A percentile compares a stretch with the other conserved stretches of the same genome.
phyloP scores from a whole-genome alignment of 2,113 vertebrate species.

The Chrysemys picta region DNA sequence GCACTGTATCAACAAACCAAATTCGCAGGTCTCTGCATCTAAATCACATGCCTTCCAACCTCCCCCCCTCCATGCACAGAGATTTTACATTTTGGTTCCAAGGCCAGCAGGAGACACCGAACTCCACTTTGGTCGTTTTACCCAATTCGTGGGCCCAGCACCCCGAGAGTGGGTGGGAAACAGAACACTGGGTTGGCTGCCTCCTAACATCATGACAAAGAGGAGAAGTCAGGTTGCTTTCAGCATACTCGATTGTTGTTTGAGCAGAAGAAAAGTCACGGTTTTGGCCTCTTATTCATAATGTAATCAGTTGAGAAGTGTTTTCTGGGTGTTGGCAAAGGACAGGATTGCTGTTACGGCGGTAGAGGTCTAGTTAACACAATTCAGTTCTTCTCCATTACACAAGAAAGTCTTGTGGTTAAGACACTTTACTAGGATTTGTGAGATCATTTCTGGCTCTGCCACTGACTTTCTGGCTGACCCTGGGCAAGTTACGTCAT shows the following conservation, averaged over 20 bases:
- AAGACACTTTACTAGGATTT: neutral
- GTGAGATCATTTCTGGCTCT: neutral
- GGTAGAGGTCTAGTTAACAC: neutral
- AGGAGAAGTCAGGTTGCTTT: neutral
- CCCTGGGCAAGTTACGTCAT: neutral
- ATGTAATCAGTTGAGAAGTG: neutral
- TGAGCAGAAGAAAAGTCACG: neutral
- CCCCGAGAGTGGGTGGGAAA: neutral
- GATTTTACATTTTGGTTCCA: neutral
- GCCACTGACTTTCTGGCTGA: neutral
- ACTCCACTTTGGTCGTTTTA: neutral
- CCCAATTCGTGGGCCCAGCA: no score
- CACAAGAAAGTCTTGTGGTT: neutral
- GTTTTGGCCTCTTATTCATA: neutral
- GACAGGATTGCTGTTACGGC: neutral
- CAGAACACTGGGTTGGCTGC: neutral
- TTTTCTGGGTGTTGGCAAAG: neutral
- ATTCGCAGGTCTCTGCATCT: no score
- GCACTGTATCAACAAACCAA: no score
- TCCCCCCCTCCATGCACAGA: no score
- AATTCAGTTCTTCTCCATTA: neutral
- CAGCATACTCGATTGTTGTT: neutral
- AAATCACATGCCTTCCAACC: no score
- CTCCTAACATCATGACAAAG: neutral
- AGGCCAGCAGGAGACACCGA: neutral